phyloP scores from a whole-genome alignment of 2,888 invertebrate species.

The Margaritifera margaritifera region DNA sequence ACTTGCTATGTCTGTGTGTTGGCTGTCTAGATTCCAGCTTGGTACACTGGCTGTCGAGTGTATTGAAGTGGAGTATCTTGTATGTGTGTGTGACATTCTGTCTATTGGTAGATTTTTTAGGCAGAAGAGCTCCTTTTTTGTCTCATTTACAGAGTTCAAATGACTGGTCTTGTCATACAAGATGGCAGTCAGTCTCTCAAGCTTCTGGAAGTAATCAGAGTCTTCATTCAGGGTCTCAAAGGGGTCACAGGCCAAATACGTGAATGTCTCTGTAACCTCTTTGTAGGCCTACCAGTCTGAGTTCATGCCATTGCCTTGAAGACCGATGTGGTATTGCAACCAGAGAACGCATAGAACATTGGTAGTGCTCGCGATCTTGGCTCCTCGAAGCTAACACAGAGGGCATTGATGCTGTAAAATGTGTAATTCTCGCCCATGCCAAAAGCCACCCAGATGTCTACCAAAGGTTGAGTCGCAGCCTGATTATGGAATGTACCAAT shows the following conservation, averaged over 20 bases:
- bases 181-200: neutral
- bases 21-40: neutral
- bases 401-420: slow-evolving; percentile 4
- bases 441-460: slow-evolving; percentile 7
- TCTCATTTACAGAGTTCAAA: neutral
- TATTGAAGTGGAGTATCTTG: neutral
- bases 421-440: slow-evolving; percentile 10
- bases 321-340: too few species aligned
- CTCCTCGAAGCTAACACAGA: slow-evolving; percentile 2
- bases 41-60: neutral
- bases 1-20: neutral
- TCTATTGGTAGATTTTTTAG: neutral
- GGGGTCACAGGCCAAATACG: neutral
- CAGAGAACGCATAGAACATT: neutral
- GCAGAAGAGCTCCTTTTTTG: neutral
- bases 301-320: neutral
- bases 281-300: neutral
- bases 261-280: neutral
- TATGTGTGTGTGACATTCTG: neutral
- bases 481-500: too few species aligned
- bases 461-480: too few species aligned
- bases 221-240: neutral
- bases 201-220: neutral
- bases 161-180: neutral
- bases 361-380: neutral